phyloP scores from a whole-genome alignment of 2,113 vertebrate genomes.

The Hemichromis elongatus region DNA sequence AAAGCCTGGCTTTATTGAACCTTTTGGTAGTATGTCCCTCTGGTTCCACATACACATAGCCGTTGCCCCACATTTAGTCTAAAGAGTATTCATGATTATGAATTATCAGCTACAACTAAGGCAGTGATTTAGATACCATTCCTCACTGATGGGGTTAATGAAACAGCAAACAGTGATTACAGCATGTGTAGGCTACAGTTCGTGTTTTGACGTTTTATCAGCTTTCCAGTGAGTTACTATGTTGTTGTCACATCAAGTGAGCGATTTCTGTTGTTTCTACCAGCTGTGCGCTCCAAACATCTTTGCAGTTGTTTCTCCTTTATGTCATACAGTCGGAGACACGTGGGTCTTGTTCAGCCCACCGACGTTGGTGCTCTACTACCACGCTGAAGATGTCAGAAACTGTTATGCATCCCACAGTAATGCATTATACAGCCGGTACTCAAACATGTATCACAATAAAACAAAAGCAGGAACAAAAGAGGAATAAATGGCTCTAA shows the following conservation, averaged over 20 bases:
- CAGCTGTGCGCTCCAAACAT: neutral
- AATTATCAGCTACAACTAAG: neutral
- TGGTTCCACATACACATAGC: neutral
- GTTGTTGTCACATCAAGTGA: neutral
- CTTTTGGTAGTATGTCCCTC: neutral
- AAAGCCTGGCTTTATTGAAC: neutral
- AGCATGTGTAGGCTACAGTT: neutral
- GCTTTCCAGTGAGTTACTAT: neutral
- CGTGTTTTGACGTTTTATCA: neutral
- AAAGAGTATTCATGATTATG: neutral
- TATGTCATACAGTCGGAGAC: neutral
- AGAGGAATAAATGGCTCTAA: neutral
- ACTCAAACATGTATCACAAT: neutral
- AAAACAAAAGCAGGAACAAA: neutral
- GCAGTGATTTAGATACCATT: neutral
- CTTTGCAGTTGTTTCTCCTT: fast-evolving
- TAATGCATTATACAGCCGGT: too few species aligned
- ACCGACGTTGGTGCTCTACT: neutral
- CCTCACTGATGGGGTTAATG: neutral
- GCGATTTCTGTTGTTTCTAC: neutral
- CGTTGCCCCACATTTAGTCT: neutral
- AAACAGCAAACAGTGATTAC: neutral
- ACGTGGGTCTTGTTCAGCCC: neutral
- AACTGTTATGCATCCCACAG: neutral
- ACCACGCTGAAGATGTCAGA: neutral